These are phyloP conservation scores for Abramis brama DNA, from an alignment of 2,113 vertebrate genomes.

Conservation along the genomic window DNA sequence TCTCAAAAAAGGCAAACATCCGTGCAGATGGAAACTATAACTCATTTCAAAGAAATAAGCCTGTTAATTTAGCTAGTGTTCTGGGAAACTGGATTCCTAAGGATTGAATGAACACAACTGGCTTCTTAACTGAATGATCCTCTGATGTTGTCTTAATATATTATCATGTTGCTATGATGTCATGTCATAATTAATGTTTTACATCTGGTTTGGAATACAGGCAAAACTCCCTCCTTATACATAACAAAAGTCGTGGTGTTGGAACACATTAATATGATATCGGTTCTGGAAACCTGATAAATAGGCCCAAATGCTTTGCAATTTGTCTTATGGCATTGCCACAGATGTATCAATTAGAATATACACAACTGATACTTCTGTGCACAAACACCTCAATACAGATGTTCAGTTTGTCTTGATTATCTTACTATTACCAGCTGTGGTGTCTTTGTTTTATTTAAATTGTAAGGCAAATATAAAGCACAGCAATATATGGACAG, in stretches of 20 bases:
- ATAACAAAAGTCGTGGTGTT: neutral
- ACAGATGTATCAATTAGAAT: neutral
- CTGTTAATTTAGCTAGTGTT: constrained; percentile 72
- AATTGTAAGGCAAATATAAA: constrained; percentile 54
- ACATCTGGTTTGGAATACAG: constrained; percentile 11
- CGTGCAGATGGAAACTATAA: constrained; percentile 66
- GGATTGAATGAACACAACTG: constrained; percentile 1
- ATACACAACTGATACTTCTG: neutral
- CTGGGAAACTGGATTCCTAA: constrained; percentile 8
- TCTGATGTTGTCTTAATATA: neutral
- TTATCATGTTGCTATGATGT: constrained; percentile 18
- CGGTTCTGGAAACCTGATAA: constrained; percentile 21
- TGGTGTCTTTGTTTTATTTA: constrained; percentile 47
- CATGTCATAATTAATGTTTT: constrained; percentile 14
- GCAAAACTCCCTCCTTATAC: neutral
- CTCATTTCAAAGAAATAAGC: constrained; percentile 70
- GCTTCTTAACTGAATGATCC: neutral
- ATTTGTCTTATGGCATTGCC: neutral
- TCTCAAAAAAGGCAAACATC: constrained; percentile 64
- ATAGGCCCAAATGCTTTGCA: neutral
- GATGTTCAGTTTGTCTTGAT: neutral
- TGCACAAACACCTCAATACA: neutral
- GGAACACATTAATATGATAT: neutral
- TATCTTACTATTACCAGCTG: neutral
- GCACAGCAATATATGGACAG: neutral